Evolutionary conservation across 1,140 invertebrate species (phyloP), one percentile per base, ranked within the genome.

Genomic region (Lasioglossum albipes): DNA sequence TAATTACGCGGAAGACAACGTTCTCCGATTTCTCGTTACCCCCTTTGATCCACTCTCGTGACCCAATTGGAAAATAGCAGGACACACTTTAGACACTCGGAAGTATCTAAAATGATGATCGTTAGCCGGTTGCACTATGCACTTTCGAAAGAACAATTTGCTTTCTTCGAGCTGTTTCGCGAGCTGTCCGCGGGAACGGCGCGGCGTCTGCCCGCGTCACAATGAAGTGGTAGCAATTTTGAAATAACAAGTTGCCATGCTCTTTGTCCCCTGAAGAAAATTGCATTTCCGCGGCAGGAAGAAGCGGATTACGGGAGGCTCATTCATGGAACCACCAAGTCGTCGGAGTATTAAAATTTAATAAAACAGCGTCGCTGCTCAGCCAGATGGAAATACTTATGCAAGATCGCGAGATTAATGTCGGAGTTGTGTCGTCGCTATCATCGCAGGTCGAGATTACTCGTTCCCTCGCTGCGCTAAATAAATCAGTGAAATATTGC

Each of bases 151-250:
- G 42, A 70, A 77, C 75, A 77, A 70, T 77, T 71, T 45, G 59
- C 52, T 67, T 75, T 42, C 64, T 62, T 59, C 75, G 36, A 45
- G 73, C 13, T 66, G 36, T 31, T n/a, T 3, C 61, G 42, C 20
- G 27, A 13, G 16, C 62, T 36, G 45, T 2, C 52, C 16, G 54
- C 13, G 54, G 20, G 65, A 31, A 52, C 61, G 76, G 64, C 76
- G 52, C 61, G 76, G 64, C 76, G 52, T 72, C 49, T 72, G 59
- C 27, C 22, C 68, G 42, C 68, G 31, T 64, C 76, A 72, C 69
- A 69, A 72, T 72, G 76, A 72, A 78, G 69, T 72, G 75, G 75
- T 27, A 69, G 69, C 76, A 78, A 78, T 78, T 78, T 72, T 72
- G 59, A 78, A 78, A 70, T 78, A 78, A 72, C 68, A 78, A 78